Conservation (phyloP, 2,888 invertebrate genomes). For the Caenorhabditis virilis region DNA sequence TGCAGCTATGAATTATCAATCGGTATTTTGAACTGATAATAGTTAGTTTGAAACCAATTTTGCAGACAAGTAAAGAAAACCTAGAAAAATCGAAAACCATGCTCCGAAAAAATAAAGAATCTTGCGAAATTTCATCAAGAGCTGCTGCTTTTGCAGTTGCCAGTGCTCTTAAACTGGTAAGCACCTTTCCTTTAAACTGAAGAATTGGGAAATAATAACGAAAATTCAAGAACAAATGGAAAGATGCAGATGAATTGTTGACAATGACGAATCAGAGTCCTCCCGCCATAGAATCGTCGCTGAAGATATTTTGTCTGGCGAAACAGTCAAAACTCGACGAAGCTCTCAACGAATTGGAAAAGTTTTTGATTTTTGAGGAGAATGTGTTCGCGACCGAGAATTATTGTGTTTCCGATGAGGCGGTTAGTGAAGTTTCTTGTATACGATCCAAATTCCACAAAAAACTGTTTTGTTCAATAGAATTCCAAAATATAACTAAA, state of each 20-base stretch:
- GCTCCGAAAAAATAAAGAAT: conserved; percentile 10
- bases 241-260: conserved; percentile 34
- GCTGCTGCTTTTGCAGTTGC: conserved; percentile 37
- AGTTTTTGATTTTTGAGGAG: conserved; percentile 34
- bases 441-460: background rate
- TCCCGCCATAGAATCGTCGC: conserved; percentile 21
- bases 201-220: no score
- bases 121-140: conserved; percentile 38
- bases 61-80: conserved; percentile 20
- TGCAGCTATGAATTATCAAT: conserved; percentile 20
- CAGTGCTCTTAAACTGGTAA: conserved; percentile 32
- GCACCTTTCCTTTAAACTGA: background rate
- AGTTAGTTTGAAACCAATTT: background rate
- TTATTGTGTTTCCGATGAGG: conserved; percentile 37
- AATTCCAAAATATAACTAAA: background rate
- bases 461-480: background rate
- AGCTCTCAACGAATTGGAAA: conserved; percentile 38
- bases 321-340: conserved; percentile 36
- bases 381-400: conserved; percentile 25
- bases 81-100: conserved; percentile 31
- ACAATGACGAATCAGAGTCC: conserved; percentile 19
- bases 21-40: conserved; percentile 1
- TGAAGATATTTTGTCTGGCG: conserved; percentile 17
- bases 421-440: conserved; percentile 19
- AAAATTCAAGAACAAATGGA: conserved; percentile 19